Conservation (phyloP, 2,888 invertebrate species). For the Drepana falcataria region DNA sequence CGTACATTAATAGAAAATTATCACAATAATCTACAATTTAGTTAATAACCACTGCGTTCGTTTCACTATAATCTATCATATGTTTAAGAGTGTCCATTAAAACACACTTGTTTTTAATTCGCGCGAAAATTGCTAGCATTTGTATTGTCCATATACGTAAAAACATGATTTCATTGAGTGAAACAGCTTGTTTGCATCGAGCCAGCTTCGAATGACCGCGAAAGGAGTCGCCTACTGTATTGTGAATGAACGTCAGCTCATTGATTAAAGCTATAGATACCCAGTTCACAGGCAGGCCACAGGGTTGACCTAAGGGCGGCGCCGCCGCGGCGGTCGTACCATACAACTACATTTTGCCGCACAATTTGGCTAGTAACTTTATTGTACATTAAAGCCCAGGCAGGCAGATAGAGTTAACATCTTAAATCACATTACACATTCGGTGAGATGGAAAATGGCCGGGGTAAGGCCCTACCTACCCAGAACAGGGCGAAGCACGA, state of each 20-base stretch:
- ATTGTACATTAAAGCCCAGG: slow-evolving; percentile 7
- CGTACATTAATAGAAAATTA: too few species aligned
- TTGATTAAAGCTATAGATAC: slow-evolving; percentile 71
- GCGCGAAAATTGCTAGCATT: slow-evolving; percentile 1
- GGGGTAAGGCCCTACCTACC: slow-evolving; percentile 68
- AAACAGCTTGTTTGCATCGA: slow-evolving; percentile 44
- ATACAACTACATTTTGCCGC: slow-evolving; percentile 27
- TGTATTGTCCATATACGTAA: slow-evolving; percentile 1
- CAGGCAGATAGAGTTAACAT: slow-evolving; percentile 22
- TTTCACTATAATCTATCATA: too few species aligned
- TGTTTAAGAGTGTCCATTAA: neutral
- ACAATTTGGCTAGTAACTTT: slow-evolving; percentile 21
- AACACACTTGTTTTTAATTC: neutral
- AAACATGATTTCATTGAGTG: slow-evolving; percentile 40
- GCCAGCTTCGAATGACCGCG: slow-evolving; percentile 66
- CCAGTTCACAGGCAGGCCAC: slow-evolving; percentile 38
- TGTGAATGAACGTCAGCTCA: slow-evolving; percentile 73
- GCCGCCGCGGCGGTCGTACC: slow-evolving; percentile 39
- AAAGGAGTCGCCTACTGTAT: slow-evolving; percentile 62
- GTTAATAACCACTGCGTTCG: too few species aligned
- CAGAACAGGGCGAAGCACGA: slow-evolving; percentile 57
- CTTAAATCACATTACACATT: slow-evolving; percentile 43
- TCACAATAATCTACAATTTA: too few species aligned
- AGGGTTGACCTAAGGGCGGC: slow-evolving; percentile 65
- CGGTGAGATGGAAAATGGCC: slow-evolving; percentile 69